Evolutionary conservation across 2,797 vertebrate species (phyloP).

Genomic region (Esox masquinongy): DNA sequence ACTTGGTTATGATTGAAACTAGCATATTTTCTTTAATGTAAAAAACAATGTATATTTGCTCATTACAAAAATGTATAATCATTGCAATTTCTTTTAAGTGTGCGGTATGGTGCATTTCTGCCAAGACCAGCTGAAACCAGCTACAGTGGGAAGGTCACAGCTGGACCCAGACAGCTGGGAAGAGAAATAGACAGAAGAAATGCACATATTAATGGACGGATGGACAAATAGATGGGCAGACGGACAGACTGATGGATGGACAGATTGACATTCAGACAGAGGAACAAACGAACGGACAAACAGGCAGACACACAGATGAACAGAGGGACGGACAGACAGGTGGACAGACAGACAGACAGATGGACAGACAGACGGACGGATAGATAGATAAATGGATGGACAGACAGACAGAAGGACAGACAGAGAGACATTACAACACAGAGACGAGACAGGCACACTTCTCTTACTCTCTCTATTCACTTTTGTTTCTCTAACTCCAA

Average conservation of each 20-base stretch:
- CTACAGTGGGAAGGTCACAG: constrained; percentile 70
- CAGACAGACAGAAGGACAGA: too few relatives aligned
- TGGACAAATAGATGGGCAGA: too few relatives aligned
- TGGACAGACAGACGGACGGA: too few relatives aligned
- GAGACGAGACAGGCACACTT: constrained; percentile 28
- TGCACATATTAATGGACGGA: too few relatives aligned
- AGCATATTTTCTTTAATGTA: neutral
- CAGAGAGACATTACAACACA: constrained; percentile 25
- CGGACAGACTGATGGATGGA: too few relatives aligned
- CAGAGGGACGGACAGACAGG: too few relatives aligned
- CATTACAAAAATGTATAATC: neutral
- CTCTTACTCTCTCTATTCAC: constrained; percentile 28
- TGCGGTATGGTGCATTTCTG: constrained; percentile 30
- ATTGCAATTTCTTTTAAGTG: constrained; percentile 31
- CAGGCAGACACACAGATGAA: too few relatives aligned
- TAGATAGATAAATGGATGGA: too few relatives aligned
- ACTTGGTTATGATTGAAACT: neutral
- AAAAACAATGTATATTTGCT: neutral
- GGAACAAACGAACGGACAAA: too few relatives aligned
- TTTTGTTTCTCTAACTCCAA: constrained; percentile 40
- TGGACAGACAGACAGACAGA: too few relatives aligned
- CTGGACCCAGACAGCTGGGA: constrained; percentile 41
- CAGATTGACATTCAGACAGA: too few relatives aligned
- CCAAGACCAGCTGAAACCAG: constrained; percentile 63
- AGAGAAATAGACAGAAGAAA: too few relatives aligned